A percentile compares a stretch with the other conserved stretches of the same genome.
These are phyloP conservation scores for Hydrotaea diabolus DNA, from an alignment of 2,888 invertebrate genomes.

Conservation along the genomic window DNA sequence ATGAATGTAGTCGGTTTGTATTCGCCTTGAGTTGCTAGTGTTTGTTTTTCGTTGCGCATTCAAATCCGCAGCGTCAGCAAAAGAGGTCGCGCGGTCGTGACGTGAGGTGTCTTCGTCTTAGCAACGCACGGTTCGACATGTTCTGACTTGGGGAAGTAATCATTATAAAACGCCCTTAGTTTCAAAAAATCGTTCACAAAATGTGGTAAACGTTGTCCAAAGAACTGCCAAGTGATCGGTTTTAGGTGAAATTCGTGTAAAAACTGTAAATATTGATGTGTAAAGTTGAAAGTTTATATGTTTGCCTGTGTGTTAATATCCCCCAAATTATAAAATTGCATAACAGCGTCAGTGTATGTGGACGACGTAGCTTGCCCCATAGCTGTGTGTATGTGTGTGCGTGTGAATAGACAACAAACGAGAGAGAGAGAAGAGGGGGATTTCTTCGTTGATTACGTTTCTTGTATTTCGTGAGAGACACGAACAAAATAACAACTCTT, in stretches of 20 bases:
- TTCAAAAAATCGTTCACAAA: conserved; percentile 36
- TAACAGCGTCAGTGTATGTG: conserved; percentile 74
- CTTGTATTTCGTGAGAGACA: neutral
- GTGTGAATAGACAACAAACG: conserved; percentile 14
- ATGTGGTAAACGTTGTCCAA: conserved; percentile 33
- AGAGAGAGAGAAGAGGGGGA: conserved; percentile 7
- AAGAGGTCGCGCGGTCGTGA: conserved; percentile 62
- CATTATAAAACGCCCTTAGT: conserved; percentile 67
- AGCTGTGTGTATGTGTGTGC: conserved; percentile 69
- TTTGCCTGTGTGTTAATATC: conserved; percentile 67
- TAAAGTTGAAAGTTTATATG: conserved; percentile 52
- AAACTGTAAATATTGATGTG: conserved; percentile 46
- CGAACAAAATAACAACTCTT: conserved; percentile 24
- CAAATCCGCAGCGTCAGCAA: conserved; percentile 67
- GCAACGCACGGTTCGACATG: conserved; percentile 75
- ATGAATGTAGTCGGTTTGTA: neutral
- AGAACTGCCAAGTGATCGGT: neutral
- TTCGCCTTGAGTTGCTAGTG: conserved; percentile 44
- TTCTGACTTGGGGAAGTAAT: conserved; percentile 72
- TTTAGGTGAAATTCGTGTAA: conserved; percentile 42
- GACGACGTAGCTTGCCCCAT: conserved; percentile 31
- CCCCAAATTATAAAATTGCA: conserved; percentile 75
- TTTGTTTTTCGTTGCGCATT: conserved; percentile 53
- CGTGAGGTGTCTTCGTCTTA: conserved; percentile 64
- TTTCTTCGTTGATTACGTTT: conserved; percentile 9